Evolutionary conservation across 2,113 vertebrate genomes (phyloP).

Genomic region (Ibidorhyncha struthersii): DNA sequence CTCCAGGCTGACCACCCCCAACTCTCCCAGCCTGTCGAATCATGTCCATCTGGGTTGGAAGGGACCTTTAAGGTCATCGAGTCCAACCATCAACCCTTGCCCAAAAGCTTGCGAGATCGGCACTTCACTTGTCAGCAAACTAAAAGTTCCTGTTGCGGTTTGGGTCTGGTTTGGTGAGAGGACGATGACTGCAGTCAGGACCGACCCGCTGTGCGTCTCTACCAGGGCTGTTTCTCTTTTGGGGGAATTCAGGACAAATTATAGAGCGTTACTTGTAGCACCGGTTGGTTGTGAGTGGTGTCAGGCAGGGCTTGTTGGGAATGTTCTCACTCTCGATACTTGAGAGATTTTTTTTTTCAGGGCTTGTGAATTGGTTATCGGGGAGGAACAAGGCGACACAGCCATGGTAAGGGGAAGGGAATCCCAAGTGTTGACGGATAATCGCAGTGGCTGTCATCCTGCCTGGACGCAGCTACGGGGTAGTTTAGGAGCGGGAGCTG

Average conservation of each 20-base stretch:
- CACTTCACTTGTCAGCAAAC: not conserved
- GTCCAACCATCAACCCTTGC: no score
- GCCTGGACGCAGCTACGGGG: fast-evolving
- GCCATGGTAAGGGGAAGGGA: not conserved
- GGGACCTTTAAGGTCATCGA: no score
- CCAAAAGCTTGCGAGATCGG: not conserved
- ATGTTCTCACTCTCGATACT: not conserved
- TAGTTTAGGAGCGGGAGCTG: not conserved
- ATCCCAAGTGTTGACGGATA: fast-evolving
- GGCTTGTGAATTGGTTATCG: not conserved
- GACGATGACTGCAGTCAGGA: fast-evolving
- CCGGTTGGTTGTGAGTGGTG: not conserved
- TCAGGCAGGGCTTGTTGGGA: not conserved
- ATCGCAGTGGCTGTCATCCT: fast-evolving
- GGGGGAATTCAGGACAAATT: not conserved
- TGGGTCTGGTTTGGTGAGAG: not conserved
- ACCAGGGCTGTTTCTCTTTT: not conserved
- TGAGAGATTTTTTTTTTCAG: not conserved
- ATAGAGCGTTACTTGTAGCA: not conserved
- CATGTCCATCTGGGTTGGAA: no score
- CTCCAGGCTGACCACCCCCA: no score
- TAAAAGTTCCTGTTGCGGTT: not conserved
- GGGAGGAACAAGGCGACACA: not conserved
- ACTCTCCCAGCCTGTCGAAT: no score
- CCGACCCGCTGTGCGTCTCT: not conserved